phyloP scores from a whole-genome alignment of 2,797 vertebrate species.

The Pterois miles region DNA sequence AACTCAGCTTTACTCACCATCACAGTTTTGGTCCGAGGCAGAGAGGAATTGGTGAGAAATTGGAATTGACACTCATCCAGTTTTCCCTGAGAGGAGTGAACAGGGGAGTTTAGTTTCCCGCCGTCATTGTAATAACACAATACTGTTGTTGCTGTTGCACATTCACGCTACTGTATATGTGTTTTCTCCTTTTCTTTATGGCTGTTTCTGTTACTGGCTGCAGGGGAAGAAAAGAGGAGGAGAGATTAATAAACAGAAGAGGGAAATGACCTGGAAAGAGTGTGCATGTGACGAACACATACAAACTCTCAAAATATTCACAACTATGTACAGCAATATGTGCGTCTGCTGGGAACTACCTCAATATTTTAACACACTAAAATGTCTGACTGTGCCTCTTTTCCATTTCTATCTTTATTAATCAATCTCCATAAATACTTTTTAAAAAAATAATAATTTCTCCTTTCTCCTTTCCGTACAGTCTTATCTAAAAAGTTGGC shows the following conservation, averaged over 20 bases:
- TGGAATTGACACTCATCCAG: constrained; percentile 57
- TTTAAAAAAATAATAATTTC: background rate
- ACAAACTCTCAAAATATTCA: background rate
- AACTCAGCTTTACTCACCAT: constrained; percentile 38
- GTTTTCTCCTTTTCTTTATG: background rate
- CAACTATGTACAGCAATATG: background rate
- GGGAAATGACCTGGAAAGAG: background rate
- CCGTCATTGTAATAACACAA: constrained; percentile 44
- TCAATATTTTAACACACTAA: background rate
- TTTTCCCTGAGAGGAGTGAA: constrained; percentile 53
- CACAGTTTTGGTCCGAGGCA: constrained; percentile 50
- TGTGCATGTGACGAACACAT: background rate
- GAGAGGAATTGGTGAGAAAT: constrained; percentile 64
- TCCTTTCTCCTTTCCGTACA: fast-evolving
- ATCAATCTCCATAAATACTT: background rate
- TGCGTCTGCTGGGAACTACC: background rate
- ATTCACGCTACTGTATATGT: constrained; percentile 1
- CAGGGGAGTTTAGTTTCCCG: constrained; percentile 46
- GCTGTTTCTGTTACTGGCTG: background rate
- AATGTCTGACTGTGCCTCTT: background rate
- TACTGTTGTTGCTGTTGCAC: background rate
- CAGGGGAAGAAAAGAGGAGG: background rate
- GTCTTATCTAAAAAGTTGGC: background rate
- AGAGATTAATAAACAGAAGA: background rate
- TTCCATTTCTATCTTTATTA: background rate